phyloP scores from a whole-genome alignment of 2,888 invertebrate species.

The Anagyrus pseudococci region DNA sequence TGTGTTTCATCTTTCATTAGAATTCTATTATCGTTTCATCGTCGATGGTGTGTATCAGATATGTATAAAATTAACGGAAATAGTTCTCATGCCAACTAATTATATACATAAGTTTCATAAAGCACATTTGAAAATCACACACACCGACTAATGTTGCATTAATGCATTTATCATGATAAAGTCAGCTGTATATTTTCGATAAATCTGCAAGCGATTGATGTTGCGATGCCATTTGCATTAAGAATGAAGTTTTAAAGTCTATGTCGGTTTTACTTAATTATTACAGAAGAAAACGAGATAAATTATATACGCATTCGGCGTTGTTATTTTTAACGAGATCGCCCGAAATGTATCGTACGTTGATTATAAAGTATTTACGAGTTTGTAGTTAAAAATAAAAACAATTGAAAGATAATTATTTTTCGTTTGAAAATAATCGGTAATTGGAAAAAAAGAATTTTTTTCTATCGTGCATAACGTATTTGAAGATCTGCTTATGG shows the following conservation, averaged over 20 bases:
- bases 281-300: neutral
- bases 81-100: neutral
- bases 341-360: no score
- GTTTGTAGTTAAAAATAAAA: no score
- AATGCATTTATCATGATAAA: neutral
- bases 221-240: no score
- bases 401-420: no score
- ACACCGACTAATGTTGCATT: neutral
- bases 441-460: no score
- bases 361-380: no score
- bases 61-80: neutral
- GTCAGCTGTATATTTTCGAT: neutral
- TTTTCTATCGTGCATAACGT: no score
- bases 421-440: no score
- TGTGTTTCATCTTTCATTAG: slow-evolving; percentile 1
- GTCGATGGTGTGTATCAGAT: neutral
- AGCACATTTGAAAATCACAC: no score
- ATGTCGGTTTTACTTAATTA: neutral
- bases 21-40: neutral
- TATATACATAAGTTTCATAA: neutral
- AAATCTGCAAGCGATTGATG: neutral
- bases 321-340: neutral
- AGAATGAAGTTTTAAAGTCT: neutral
- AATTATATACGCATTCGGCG: neutral
- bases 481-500: no score